Conservation (phyloP, 2,888 invertebrate genomes). For the Muschampia plurimacula region DNA sequence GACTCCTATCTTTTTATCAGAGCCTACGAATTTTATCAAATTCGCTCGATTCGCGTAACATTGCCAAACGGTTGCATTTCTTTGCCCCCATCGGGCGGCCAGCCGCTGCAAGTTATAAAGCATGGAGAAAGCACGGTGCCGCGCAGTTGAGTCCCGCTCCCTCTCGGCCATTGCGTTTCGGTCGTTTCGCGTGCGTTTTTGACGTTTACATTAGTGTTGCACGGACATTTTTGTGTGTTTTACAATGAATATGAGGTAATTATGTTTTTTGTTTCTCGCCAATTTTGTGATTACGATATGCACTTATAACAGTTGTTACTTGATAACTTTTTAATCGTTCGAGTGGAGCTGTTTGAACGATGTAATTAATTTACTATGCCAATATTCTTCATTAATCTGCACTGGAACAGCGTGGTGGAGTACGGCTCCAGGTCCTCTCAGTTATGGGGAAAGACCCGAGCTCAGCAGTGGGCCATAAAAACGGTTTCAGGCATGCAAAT, state of each 20-base stretch:
- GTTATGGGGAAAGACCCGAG: no score
- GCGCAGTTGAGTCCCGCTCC: constrained; percentile 53
- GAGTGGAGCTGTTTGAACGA: not conserved
- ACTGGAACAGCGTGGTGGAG: no score
- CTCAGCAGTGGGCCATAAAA: no score
- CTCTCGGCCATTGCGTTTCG: constrained; percentile 51
- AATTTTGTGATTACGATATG: constrained; percentile 26
- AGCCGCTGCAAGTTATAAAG: constrained; percentile 75
- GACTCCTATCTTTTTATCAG: constrained; percentile 32
- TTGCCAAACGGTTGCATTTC: constrained; percentile 77
- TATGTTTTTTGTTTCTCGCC: constrained; percentile 48
- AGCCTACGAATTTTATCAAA: constrained; percentile 52
- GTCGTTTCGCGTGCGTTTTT: constrained; percentile 68
- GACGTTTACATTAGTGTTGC: constrained; percentile 60
- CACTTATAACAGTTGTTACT: not conserved
- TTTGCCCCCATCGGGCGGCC: constrained; percentile 62
- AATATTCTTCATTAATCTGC: not conserved
- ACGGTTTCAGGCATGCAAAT: no score
- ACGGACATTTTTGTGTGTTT: constrained; percentile 57
- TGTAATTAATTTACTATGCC: not conserved
- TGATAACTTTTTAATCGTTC: constrained; percentile 3
- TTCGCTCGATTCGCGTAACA: constrained; percentile 68
- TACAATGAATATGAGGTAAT: constrained; percentile 73
- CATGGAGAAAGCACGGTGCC: constrained; percentile 77
- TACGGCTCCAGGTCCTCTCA: no score